Evolutionary conservation across 37 sponge, comb jelly and placozoan genomes (phyloP).

Genomic region (Ephydatia muelleri): DNA sequence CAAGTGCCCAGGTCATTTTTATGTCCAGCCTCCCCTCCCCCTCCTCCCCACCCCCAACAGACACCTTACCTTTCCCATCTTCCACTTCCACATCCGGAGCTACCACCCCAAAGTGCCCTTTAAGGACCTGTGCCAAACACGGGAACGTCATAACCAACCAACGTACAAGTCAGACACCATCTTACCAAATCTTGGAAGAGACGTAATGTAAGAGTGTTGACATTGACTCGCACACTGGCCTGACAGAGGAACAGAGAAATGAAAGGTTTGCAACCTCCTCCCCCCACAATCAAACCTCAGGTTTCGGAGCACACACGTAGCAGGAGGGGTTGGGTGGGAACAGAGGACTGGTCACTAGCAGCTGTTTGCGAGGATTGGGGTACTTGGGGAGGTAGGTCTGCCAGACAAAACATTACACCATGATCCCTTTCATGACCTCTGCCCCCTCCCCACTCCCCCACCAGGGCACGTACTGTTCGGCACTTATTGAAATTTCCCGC

Average conservation of each 20-base stretch:
- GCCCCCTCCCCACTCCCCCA: not conserved
- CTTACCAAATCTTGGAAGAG: no score
- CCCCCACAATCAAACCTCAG: slow-evolving; percentile 69
- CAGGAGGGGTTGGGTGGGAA: slow-evolving; percentile 86
- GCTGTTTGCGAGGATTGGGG: slow-evolving; percentile 75
- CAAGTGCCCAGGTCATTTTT: not conserved
- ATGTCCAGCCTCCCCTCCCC: not conserved
- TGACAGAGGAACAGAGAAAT: not conserved
- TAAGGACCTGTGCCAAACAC: slow-evolving; percentile 73
- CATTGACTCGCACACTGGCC: no score
- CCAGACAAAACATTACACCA: not conserved
- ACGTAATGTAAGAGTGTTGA: no score
- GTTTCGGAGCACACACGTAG: slow-evolving; percentile 92
- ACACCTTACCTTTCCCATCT: slow-evolving; percentile 85
- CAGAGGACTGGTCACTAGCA: slow-evolving; percentile 78
- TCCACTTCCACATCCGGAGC: slow-evolving; percentile 98
- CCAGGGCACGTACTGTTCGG: slow-evolving; percentile 36
- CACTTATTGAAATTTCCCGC: slow-evolving; percentile 73
- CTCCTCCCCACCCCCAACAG: no score
- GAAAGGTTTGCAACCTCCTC: no score
- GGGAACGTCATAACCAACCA: not conserved
- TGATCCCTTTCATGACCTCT: not conserved
- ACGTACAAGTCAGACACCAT: not conserved
- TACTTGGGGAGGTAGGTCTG: slow-evolving; percentile 81
- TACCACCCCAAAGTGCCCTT: slow-evolving; percentile 86